phyloP scores from a whole-genome alignment of 1,140 invertebrate genomes.

The Aphidius gifuensis region DNA sequence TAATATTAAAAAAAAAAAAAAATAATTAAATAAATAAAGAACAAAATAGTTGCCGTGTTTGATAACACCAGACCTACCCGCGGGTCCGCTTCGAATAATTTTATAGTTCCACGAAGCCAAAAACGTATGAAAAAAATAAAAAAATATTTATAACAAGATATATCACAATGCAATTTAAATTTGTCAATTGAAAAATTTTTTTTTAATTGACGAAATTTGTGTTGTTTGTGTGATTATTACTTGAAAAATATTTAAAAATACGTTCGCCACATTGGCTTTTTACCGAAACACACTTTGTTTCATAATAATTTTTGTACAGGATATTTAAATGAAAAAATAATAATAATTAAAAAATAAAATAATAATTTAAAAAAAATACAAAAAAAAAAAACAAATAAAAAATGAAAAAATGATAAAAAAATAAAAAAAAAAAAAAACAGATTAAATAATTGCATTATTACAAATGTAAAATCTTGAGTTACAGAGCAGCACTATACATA shows the following conservation, averaged over 20 bases:
- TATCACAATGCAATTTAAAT: no score
- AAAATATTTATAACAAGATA: no score
- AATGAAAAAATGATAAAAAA: no score
- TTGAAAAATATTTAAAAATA: no score
- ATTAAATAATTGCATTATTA: slow-evolving; percentile 25
- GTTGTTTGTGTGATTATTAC: no score
- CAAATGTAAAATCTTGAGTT: slow-evolving; percentile 56
- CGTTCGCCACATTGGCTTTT: slow-evolving; percentile 13
- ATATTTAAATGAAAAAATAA: slow-evolving; percentile 35
- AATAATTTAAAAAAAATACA: slow-evolving; percentile 34
- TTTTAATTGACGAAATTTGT: no score
- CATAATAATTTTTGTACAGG: slow-evolving; percentile 54
- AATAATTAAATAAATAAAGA: slow-evolving; percentile 34
- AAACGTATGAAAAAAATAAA: not conserved
- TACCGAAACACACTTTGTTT: slow-evolving; percentile 32
- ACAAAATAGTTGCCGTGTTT: slow-evolving; percentile 33
- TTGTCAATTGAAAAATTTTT: no score
- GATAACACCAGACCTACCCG: slow-evolving; percentile 52
- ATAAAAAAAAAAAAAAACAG: slow-evolving; percentile 16
- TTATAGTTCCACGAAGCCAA: slow-evolving; percentile 39
- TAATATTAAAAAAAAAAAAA: slow-evolving; percentile 37
- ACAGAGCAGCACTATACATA: slow-evolving; percentile 59
- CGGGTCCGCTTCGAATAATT: slow-evolving; percentile 54
- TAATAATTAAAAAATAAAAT: slow-evolving; percentile 8
- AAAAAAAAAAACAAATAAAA: no score